Base-by-base conservation (phyloP, 1,140 invertebrate species). In the Cydia strobilella region DNA sequence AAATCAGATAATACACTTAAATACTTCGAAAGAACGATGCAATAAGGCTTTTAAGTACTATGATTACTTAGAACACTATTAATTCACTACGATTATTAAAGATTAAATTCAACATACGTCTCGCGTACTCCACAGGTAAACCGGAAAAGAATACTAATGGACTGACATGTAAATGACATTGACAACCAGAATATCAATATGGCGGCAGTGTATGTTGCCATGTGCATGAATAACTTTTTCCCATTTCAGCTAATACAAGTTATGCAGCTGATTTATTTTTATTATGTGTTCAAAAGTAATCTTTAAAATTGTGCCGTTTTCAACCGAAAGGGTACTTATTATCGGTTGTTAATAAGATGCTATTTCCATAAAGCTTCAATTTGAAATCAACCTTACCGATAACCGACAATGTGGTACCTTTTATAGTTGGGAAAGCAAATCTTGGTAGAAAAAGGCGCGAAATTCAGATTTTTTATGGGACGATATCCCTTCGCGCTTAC, bases 81-180 rank as follows among this genome's bases (percentile, higher is more conserved):
- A 59, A 77, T 85, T 84, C 51, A 74, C 39, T 45, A 13, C 75
- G 79, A 86, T 89, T 82, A 71, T 78, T 73, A 25, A 72, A 62
- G 84, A 86, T 86, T 74, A 84, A 88, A 63, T 69, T 73, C 72
- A 76, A 92, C 89, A 76, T 91, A 92, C 90, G 89, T 92, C 87
- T 90, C 85, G 63, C 85, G 78, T 77, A 82, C 79, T 84, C 86
- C 89, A 89, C 88, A 90, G 83, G 79, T 82, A 82, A 87, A 88
- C 85, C 80, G 79, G 86, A 88, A 92, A 92, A 90, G 88, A 90
- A 75, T 79, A 13, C 65, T 69, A 84, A 75, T 80, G 73, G 78
- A 51, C 76, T 48, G 6, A 74, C 75, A 73, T 35, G 20, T 27
- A 51, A 15, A 51, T 23, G 54, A 59, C 54, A 23, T 59, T 59